Evolutionary conservation across 2,113 vertebrate genomes (phyloP).

Genomic region (Setophaga coronata): DNA sequence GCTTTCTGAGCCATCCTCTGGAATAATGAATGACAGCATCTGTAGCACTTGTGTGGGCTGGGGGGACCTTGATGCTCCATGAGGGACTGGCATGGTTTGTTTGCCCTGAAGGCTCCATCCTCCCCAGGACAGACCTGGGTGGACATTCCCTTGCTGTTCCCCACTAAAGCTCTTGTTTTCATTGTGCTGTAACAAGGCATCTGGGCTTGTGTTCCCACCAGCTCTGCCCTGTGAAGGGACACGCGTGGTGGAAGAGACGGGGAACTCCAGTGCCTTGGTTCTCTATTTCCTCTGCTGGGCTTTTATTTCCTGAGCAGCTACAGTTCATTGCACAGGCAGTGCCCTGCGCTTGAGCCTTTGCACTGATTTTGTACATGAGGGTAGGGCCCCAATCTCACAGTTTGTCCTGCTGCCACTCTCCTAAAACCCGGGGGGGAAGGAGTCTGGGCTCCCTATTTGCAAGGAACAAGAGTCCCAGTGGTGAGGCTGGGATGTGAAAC

Average conservation of each 20-base stretch:
- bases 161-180: background rate
- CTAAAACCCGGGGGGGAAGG: background rate
- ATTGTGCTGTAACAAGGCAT: background rate
- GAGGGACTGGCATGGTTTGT: background rate
- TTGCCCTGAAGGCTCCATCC: background rate
- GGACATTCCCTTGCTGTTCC: background rate
- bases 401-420: background rate
- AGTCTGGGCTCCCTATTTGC: background rate
- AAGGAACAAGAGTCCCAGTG: background rate
- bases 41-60: background rate
- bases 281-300: background rate
- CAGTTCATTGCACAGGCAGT: fast-evolving
- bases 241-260: fast-evolving
- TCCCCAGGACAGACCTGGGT: fast-evolving
- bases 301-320: background rate
- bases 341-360: background rate
- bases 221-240: background rate
- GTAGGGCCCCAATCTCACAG: fast-evolving
- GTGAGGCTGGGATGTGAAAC: background rate
- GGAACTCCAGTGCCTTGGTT: background rate
- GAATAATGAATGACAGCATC: fast-evolving
- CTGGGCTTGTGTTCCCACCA: background rate
- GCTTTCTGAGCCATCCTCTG: background rate
- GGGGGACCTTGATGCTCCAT: background rate
- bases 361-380: fast-evolving